Conservation (phyloP, 2,888 invertebrate species). For the Lasiommata megera region DNA sequence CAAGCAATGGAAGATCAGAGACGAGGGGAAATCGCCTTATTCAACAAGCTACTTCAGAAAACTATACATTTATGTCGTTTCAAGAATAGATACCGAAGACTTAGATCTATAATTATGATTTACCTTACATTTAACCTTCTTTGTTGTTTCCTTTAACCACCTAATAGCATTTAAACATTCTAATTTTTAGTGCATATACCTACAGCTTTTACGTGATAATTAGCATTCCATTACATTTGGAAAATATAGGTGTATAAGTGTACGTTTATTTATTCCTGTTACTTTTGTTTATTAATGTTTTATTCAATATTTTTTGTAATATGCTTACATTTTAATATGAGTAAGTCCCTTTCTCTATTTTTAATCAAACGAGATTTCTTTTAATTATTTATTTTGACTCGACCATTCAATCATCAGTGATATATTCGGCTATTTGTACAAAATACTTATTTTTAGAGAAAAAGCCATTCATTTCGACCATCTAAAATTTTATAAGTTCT, state of each 20-base stretch:
- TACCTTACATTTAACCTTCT: neutral
- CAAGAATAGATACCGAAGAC: neutral
- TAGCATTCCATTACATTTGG: no score
- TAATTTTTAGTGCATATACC: no score
- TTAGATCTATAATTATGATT: neutral
- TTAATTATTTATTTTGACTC: neutral
- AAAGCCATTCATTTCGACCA: slow-evolving; percentile 5
- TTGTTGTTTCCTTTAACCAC: neutral
- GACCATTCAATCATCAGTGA: neutral
- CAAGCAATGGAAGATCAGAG: slow-evolving; percentile 15
- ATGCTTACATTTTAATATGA: no score
- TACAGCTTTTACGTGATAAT: no score
- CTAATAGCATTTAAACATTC: neutral
- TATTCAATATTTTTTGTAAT: no score
- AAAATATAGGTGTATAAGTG: no score
- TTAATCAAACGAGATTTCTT: neutral
- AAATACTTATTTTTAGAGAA: slow-evolving; percentile 4
- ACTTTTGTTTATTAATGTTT: no score
- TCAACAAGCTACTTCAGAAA: slow-evolving; percentile 7
- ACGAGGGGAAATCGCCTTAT: slow-evolving; percentile 26
- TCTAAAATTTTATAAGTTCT: slow-evolving; percentile 3
- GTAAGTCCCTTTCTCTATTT: no score
- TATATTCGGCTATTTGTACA: slow-evolving; percentile 3
- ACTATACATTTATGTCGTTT: neutral
- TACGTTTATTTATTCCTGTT: no score